Evolutionary conservation across 2,888 invertebrate genomes (phyloP), one percentile per base, ranked within the genome.

Genomic region (Erebia epiphron): DNA sequence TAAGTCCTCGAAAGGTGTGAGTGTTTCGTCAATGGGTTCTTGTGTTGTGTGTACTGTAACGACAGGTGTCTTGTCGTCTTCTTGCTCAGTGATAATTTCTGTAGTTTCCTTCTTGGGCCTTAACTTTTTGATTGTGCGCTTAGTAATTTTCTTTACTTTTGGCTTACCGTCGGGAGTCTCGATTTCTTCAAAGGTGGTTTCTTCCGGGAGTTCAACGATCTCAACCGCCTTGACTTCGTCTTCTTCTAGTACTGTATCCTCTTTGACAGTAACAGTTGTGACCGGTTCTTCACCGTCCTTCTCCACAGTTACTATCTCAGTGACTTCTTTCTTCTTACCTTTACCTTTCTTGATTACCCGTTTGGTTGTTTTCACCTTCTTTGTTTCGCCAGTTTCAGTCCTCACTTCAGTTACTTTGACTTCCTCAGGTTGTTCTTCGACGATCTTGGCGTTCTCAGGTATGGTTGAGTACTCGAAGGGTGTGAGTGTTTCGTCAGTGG

Each of bases 121-220:
- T 81, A 81, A 75, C 86, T 91, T 78, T 79, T 77, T 69, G 79
- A 75, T 71, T 69, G 84, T 57, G 11, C 56, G 67, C 35, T 72
- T 60, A 79, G 75, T 68, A 77, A 75, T 64, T 81, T 82, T 73
- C 82, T 83, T 73, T 81, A 84, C 57, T 83, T 82, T 1, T 76
- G 77, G 21, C 84, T 77, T 73, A 81, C 84, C 62, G 80, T 83
- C 73, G 0, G 77, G 68, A 1, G 76, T 58, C 7, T 83, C 79
- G 1, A 85, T 77, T 71, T 92, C 90, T 71, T 89, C 85, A 10
- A 83, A 75, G 0, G 78, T 49, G 0, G 84, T 82, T 18, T 79
- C 76, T 68, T 82, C 83, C 0, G 83, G 81, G 10, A 82, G 73
- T 7, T 81, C 79, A 0, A 49, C 18, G 1, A 64, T 58, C 16